A percentile compares a stretch with the other conserved stretches of the same genome.
phyloP scores from a whole-genome alignment of 1,140 invertebrate genomes.

The Dryas iulia region DNA sequence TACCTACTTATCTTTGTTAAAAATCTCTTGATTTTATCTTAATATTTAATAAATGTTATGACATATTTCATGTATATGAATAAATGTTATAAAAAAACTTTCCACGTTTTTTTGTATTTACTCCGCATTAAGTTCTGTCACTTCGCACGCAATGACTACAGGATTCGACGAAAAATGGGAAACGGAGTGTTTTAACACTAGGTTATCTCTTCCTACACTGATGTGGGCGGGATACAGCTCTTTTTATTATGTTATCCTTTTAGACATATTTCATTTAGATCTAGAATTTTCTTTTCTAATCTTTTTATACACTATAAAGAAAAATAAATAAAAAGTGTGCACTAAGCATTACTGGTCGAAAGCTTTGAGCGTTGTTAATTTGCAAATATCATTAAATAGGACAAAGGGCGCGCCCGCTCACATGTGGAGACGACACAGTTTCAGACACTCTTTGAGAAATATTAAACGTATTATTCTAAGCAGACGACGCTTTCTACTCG shows the following conservation, averaged over 20 bases:
- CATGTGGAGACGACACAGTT: slow-evolving; percentile 18
- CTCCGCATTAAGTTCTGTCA: too few species aligned
- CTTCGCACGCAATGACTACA: too few species aligned
- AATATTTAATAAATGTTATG: neutral
- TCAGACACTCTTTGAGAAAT: neutral
- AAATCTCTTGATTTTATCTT: slow-evolving; percentile 2
- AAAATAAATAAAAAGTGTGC: neutral
- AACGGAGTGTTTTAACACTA: too few species aligned
- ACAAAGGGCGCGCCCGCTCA: slow-evolving; percentile 36
- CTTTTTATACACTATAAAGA: too few species aligned
- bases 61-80: neutral
- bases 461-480: neutral
- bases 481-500: neutral
- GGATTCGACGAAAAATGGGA: too few species aligned
- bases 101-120: too few species aligned
- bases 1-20: neutral
- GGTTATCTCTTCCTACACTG: too few species aligned
- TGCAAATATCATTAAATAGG: slow-evolving; percentile 54
- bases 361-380: slow-evolving; percentile 38
- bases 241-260: too few species aligned
- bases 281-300: too few species aligned
- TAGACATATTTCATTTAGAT: too few species aligned
- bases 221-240: too few species aligned
- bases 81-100: too few species aligned
- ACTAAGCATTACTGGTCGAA: slow-evolving; percentile 8